Evolutionary conservation across 1,140 invertebrate genomes (phyloP).

Genomic region (Drosophila pallidifrons): DNA sequence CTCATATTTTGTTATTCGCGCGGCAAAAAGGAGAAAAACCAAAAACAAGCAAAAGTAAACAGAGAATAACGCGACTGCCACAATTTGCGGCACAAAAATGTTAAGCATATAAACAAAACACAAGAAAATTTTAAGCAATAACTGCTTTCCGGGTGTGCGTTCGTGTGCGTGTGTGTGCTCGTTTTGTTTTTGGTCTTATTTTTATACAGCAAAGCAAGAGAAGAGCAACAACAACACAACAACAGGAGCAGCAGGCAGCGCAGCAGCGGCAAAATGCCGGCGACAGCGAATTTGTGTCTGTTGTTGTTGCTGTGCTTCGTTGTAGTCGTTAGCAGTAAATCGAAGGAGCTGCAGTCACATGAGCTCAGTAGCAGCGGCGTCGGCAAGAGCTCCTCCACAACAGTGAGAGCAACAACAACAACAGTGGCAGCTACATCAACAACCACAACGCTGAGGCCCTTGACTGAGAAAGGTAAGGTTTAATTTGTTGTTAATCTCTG

Average conservation of each 20-base stretch:
- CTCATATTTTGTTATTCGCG: slow-evolving; percentile 49
- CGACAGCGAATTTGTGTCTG: slow-evolving; percentile 68
- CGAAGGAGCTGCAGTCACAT: slow-evolving; percentile 67
- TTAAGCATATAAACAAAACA: slow-evolving; percentile 48
- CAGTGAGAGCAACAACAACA: slow-evolving; percentile 13
- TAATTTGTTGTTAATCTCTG: slow-evolving; percentile 44
- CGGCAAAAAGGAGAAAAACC: slow-evolving; percentile 35
- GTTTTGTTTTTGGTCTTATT: slow-evolving; percentile 46
- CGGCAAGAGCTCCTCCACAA: slow-evolving; percentile 17
- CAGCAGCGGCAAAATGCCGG: slow-evolving; percentile 73
- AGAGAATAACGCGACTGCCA: slow-evolving; percentile 33
- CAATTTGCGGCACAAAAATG: slow-evolving; percentile 53
- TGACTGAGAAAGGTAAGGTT: slow-evolving; percentile 68
- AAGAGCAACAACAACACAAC: slow-evolving; percentile 43
- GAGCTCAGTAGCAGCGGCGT: slow-evolving; percentile 39
- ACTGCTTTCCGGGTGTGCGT: slow-evolving; percentile 28
- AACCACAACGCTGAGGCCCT: slow-evolving; percentile 52
- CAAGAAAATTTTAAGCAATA: slow-evolving; percentile 42
- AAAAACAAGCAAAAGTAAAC: slow-evolving; percentile 44
- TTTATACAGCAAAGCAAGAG: slow-evolving; percentile 29
- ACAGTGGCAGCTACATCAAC: background rate
- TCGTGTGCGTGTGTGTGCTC: slow-evolving; percentile 8
- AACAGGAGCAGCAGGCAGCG: slow-evolving; percentile 43
- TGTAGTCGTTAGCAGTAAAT: slow-evolving; percentile 46
- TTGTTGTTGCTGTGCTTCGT: slow-evolving; percentile 67